Conservation (phyloP, 2,113 vertebrate genomes). For the Myanophis thanlyinensis region DNA sequence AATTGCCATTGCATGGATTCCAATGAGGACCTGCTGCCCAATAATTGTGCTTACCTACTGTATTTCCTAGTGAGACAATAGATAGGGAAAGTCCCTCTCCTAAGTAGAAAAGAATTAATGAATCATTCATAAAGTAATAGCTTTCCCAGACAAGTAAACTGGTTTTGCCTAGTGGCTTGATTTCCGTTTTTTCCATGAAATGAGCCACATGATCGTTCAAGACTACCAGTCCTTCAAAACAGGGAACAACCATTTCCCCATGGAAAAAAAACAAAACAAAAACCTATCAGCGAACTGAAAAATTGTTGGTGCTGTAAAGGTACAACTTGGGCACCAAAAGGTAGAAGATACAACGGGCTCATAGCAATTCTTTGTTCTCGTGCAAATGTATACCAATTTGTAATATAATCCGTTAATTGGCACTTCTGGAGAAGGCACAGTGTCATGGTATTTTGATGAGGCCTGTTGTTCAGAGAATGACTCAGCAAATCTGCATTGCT, state of each 20-base stretch:
- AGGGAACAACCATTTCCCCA: neutral
- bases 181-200: conserved; percentile 50
- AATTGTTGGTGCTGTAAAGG: neutral
- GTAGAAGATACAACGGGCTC: neutral
- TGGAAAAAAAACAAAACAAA: neutral
- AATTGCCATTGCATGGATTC: conserved; percentile 36
- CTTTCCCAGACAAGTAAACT: conserved; percentile 40
- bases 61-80: conserved; percentile 56
- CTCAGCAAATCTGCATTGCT: neutral
- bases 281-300: neutral
- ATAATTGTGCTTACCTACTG: conserved; percentile 59
- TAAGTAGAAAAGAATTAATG: conserved; percentile 55
- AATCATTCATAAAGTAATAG: conserved; percentile 50
- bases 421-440: neutral
- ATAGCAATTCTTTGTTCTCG: neutral
- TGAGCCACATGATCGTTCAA: neutral
- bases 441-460: neutral
- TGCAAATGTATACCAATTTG: neutral
- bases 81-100: conserved; percentile 62
- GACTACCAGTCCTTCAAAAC: conserved; percentile 5
- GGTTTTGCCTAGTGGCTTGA: conserved; percentile 42
- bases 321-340: neutral
- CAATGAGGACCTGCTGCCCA: conserved; percentile 50
- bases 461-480: neutral
- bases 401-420: neutral